Conservation (phyloP, 35 echinoderm and acorn worm genomes). For the Lytechinus variegatus region DNA sequence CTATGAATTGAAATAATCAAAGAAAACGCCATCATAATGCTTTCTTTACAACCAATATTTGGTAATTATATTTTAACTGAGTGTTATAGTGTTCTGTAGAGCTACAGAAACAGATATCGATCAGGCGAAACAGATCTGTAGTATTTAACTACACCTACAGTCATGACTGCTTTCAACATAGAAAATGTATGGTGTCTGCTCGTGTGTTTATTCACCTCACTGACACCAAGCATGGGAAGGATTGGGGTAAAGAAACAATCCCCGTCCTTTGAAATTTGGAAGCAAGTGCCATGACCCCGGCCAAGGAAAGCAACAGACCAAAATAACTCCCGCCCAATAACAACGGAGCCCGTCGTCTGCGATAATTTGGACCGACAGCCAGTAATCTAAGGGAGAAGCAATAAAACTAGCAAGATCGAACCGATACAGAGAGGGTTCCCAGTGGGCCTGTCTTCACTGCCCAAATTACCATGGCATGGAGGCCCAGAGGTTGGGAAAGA, state of each 20-base stretch:
- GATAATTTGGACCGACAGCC: neutral
- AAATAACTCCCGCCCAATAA: constrained; percentile 10
- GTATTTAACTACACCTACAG: too few species aligned
- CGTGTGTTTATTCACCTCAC: neutral
- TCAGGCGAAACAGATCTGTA: too few species aligned
- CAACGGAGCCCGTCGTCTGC: neutral
- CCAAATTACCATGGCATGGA: neutral
- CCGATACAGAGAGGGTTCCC: neutral
- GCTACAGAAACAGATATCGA: too few species aligned
- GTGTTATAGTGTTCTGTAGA: too few species aligned
- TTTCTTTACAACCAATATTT: too few species aligned
- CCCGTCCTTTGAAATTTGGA: neutral
- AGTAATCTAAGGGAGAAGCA: constrained; percentile 11
- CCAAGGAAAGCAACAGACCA: neutral
- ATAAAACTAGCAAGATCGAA: constrained; percentile 13
- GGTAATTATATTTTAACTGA: too few species aligned
- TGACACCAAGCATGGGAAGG: neutral
- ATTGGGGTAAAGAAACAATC: neutral
- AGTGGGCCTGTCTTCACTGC: neutral
- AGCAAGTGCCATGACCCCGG: neutral
- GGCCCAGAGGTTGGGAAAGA: too few species aligned
- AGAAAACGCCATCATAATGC: too few species aligned
- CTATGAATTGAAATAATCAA: too few species aligned
- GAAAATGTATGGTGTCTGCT: too few species aligned
- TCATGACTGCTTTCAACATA: too few species aligned